Conservation (phyloP, 64 coral and sea anemone genomes). For the Hydrozoanthus tunicans region DNA sequence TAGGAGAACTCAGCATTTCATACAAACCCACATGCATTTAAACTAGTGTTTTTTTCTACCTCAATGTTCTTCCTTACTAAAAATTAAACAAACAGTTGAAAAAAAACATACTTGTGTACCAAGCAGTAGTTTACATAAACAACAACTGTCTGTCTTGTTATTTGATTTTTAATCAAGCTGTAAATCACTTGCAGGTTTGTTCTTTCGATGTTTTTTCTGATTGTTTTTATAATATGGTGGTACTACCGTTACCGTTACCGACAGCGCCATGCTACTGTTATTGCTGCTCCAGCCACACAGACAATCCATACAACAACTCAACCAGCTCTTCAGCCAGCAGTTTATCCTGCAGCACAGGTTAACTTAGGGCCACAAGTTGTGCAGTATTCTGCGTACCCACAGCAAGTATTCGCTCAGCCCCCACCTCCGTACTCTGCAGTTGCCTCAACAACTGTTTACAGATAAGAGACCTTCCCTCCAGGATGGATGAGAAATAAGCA, state of each 20-base stretch:
- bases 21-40: too few species aligned
- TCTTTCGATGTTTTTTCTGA: constrained; percentile 48
- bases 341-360: constrained; percentile 5
- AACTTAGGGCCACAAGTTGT: background rate
- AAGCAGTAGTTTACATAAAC: too few species aligned
- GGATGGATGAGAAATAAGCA: too few species aligned
- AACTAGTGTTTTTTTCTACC: too few species aligned
- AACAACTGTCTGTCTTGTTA: too few species aligned
- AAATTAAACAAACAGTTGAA: too few species aligned
- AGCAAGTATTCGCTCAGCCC: background rate
- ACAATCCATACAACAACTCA: constrained; percentile 36
- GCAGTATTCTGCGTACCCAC: constrained; percentile 47
- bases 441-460: constrained; percentile 46
- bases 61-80: too few species aligned
- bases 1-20: too few species aligned
- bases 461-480: background rate
- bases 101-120: too few species aligned
- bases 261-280: constrained; percentile 49
- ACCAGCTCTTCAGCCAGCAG: constrained; percentile 2
- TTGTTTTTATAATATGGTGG: constrained; percentile 83
- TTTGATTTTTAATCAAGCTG: background rate
- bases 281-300: background rate
- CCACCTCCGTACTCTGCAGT: constrained; percentile 58
- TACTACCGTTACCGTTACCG: constrained; percentile 90
- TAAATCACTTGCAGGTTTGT: constrained; percentile 64